Conservation (phyloP, 2,888 invertebrate species). For the Noctua janthe region DNA sequence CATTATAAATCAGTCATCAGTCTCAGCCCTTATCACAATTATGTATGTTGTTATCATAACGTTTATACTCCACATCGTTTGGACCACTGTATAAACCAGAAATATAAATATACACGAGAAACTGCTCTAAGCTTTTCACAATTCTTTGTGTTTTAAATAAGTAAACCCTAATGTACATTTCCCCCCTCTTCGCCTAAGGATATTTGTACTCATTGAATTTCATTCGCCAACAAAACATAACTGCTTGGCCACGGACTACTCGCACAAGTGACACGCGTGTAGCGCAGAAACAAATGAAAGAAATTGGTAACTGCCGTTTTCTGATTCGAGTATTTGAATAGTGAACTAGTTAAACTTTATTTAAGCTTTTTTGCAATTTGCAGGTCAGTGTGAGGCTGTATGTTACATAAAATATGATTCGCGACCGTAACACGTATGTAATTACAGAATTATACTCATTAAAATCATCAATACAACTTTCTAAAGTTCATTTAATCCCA, state of each 20-base stretch:
- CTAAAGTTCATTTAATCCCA: too few species aligned
- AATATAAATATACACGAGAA: neutral
- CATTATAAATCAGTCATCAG: neutral
- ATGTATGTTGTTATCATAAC: neutral
- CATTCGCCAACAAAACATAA: conserved; percentile 1
- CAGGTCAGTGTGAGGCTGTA: too few species aligned
- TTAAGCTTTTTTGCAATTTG: too few species aligned
- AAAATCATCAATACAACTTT: too few species aligned
- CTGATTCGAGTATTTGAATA: neutral
- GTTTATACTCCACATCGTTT: neutral
- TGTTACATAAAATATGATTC: too few species aligned
- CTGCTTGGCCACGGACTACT: neutral
- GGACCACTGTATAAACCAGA: neutral
- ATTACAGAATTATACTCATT: too few species aligned
- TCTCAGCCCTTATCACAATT: neutral
- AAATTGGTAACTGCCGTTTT: neutral
- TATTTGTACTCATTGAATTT: neutral
- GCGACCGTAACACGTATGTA: too few species aligned
- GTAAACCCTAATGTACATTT: neutral
- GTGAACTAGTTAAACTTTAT: too few species aligned
- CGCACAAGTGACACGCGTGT: neutral
- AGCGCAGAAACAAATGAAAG: neutral
- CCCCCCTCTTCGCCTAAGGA: neutral
- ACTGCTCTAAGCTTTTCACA: neutral
- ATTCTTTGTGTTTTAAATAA: neutral